phyloP scores from a whole-genome alignment of 2,888 invertebrate species.

The Lepidochrysops patricia region DNA sequence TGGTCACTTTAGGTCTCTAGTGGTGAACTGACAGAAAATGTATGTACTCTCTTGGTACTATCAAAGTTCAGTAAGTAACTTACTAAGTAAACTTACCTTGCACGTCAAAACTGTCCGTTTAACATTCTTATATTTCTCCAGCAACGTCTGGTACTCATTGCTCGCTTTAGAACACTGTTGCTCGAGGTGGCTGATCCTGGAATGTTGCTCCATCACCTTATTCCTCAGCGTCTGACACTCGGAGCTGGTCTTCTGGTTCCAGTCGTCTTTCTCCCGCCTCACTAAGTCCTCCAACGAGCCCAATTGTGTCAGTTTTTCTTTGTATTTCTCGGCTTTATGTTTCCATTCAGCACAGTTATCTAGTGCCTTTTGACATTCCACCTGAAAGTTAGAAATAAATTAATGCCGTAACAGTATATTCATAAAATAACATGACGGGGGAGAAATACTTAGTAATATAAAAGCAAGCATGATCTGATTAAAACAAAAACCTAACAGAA shows the following conservation, averaged over 20 bases:
- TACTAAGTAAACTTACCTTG: conserved; percentile 67
- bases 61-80: too few species aligned
- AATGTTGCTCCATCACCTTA: conserved; percentile 55
- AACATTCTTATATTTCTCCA: conserved; percentile 76
- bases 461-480: too few species aligned
- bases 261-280: conserved; percentile 57
- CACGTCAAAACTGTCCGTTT: conserved; percentile 78
- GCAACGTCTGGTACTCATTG: conserved; percentile 60
- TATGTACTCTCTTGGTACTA: too few species aligned
- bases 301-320: conserved; percentile 44
- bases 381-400: conserved; percentile 28
- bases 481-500: too few species aligned
- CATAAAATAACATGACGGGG: too few species aligned
- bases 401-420: too few species aligned
- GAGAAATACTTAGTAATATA: too few species aligned
- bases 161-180: conserved; percentile 46
- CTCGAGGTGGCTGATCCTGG: conserved; percentile 58
- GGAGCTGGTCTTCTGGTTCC: conserved; percentile 42
- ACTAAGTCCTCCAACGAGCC: conserved; percentile 51
- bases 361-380: conserved; percentile 50
- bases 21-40: too few species aligned
- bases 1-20: too few species aligned
- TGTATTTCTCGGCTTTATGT: conserved; percentile 52
- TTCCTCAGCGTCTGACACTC: conserved; percentile 56
- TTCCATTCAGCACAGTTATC: conserved; percentile 50